Evolutionary conservation across 2,888 invertebrate species (phyloP).

Genomic region (Micropterix aruncella): DNA sequence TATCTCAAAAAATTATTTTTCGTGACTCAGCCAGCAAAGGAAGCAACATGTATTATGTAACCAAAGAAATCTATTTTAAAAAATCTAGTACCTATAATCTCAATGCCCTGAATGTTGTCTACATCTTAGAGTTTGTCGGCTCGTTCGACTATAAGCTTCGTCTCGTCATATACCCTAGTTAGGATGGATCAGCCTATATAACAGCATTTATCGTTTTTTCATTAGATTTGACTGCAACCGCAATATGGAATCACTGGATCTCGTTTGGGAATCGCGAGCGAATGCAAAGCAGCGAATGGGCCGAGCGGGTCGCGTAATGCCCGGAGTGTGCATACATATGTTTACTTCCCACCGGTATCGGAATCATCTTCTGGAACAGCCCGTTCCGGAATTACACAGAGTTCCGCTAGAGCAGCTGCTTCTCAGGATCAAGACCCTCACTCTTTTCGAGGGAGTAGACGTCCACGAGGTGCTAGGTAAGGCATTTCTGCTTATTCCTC

Average conservation of each 20-base stretch:
- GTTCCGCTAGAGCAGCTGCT: slow-evolving; percentile 76
- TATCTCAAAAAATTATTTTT: too few relatives aligned
- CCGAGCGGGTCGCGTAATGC: slow-evolving; percentile 80
- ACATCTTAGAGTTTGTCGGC: too few relatives aligned
- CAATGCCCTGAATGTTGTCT: too few relatives aligned
- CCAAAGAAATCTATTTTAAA: too few relatives aligned
- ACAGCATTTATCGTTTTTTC: too few relatives aligned
- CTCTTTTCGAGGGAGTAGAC: slow-evolving; percentile 30
- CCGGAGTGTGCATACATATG: slow-evolving; percentile 77
- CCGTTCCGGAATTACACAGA: slow-evolving; percentile 80
- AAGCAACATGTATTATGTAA: too few relatives aligned
- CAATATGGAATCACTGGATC: slow-evolving; percentile 77
- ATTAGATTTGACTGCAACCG: slow-evolving; percentile 61
- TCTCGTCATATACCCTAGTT: too few relatives aligned
- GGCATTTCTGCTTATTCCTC: too few relatives aligned
- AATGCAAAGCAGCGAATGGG: slow-evolving; percentile 85
- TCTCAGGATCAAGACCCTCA: slow-evolving; percentile 58
- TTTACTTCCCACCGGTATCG: slow-evolving; percentile 62
- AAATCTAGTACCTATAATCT: too few relatives aligned
- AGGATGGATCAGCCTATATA: too few relatives aligned
- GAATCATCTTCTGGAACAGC: slow-evolving; percentile 54
- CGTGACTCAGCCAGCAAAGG: too few relatives aligned
- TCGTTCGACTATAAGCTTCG: too few relatives aligned
- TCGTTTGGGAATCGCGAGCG: slow-evolving; percentile 82
- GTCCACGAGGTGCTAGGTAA: slow-evolving; percentile 39